Percentiles rank a stretch among this genome's conserved stretches.
These are phyloP conservation scores for Ginglymostoma cirratum DNA, from an alignment of 2,113 vertebrate species.

Conservation along the genomic window DNA sequence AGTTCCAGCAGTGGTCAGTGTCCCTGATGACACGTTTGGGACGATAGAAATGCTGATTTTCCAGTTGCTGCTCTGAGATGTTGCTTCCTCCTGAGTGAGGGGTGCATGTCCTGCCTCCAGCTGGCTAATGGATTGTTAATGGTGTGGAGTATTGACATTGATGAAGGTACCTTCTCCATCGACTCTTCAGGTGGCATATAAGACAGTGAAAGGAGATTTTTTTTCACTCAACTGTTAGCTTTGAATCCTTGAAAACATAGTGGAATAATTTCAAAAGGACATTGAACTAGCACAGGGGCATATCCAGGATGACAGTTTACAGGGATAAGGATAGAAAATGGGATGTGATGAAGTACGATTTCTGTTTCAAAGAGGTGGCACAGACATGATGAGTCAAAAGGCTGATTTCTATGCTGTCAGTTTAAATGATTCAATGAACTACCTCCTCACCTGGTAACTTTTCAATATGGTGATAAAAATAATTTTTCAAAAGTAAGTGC, in stretches of 20 bases:
- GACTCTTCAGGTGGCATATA: no score
- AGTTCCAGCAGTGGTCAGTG: no score
- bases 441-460: not conserved
- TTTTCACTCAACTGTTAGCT: not conserved
- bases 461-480: not conserved
- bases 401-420: not conserved
- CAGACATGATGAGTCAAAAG: not conserved
- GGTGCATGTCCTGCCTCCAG: no score
- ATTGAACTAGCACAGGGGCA: not conserved
- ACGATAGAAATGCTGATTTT: no score
- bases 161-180: no score
- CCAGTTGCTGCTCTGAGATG: no score
- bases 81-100: no score
- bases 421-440: not conserved
- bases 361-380: not conserved
- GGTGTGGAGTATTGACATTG: no score
- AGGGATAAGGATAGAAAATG: not conserved
- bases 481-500: no score
- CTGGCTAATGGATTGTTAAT: no score
- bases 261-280: not conserved
- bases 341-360: not conserved
- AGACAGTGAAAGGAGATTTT: not conserved
- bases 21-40: no score
- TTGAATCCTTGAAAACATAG: not conserved
- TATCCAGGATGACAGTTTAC: not conserved